Conservation (phyloP, 2,888 invertebrate species). For the Gari tellinella region DNA sequence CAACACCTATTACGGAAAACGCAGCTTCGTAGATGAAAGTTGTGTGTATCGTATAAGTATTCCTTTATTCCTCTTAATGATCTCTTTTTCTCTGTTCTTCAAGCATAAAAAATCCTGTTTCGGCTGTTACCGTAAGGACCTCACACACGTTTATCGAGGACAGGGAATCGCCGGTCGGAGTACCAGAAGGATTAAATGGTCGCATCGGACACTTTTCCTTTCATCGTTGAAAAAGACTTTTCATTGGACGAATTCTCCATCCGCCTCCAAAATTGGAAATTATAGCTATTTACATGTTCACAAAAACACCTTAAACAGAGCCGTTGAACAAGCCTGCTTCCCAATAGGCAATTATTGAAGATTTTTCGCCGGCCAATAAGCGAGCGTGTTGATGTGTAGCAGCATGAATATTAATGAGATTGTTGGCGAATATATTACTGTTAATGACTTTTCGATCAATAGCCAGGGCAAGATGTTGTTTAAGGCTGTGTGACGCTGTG, state of each 20-base stretch:
- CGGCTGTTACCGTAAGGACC: slow-evolving; percentile 4
- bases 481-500: too few species aligned
- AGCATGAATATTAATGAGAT: slow-evolving; percentile 47
- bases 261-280: slow-evolving; percentile 52
- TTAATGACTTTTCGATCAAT: slow-evolving; percentile 4
- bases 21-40: too few species aligned
- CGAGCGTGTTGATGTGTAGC: background rate
- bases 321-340: background rate
- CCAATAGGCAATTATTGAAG: slow-evolving; percentile 25
- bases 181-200: too few species aligned
- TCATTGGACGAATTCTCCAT: slow-evolving; percentile 44
- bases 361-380: slow-evolving; percentile 16
- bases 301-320: slow-evolving; percentile 23
- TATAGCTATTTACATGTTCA: slow-evolving; percentile 48
- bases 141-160: slow-evolving; percentile 11
- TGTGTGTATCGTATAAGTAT: too few species aligned
- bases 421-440: too few species aligned
- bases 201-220: too few species aligned
- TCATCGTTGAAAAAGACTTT: slow-evolving; percentile 2
- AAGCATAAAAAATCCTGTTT: too few species aligned
- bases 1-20: too few species aligned
- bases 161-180: too few species aligned
- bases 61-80: too few species aligned
- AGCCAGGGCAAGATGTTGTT: background rate
- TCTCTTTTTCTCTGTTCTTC: too few species aligned